Base-by-base conservation (phyloP, 2,888 invertebrate genomes). In the Drosophila formosana region DNA sequence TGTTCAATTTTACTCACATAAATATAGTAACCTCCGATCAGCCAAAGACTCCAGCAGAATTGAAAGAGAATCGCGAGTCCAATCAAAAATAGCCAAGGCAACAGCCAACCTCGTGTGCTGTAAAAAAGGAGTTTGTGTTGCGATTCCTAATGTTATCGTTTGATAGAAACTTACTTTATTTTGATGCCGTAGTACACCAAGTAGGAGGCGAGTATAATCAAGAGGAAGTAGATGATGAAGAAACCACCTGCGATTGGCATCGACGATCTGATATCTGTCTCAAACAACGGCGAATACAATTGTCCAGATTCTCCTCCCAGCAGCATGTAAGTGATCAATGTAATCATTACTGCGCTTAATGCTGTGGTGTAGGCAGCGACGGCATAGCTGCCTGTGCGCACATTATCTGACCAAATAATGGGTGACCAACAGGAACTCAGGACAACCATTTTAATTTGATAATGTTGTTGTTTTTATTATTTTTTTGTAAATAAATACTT, bases 261-360 rank as follows among this genome's bases (percentile, higher is more conserved):
- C 7, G 97, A 90, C 3, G 93, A 92, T 89, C 96, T 94, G 6
- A 97, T 94, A 93, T 97, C 97, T 32, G 97, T 95, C 93, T 98
- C 98, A 92, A 98, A 98, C 34, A 97, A 93, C 0, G 98, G 98
- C 88, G 96, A 96, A 93, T 97, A 98, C 3, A 97, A 93, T 91
- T 97, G 97, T 0, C 96, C 95, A 0, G 97, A 97, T 88, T 97
- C 97, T 23, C 98, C 98, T n/a, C 98, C 98, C 75, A 92, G 92
- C 93, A 98, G 94, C 93, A 97, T 95, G 90, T 97, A 97, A 0
- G 93, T 92, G 65, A 96, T 95, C 76, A 95, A 92, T 4, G 96
- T 96, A 76, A 97, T 96, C 0, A 96, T 90, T 11, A 97, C 94
- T 30, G 96, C 83, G 73, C 96, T 95, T 88, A 96, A 93, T 1